Conservation (phyloP, 2,888 invertebrate species). For the Piscicola geometra region DNA sequence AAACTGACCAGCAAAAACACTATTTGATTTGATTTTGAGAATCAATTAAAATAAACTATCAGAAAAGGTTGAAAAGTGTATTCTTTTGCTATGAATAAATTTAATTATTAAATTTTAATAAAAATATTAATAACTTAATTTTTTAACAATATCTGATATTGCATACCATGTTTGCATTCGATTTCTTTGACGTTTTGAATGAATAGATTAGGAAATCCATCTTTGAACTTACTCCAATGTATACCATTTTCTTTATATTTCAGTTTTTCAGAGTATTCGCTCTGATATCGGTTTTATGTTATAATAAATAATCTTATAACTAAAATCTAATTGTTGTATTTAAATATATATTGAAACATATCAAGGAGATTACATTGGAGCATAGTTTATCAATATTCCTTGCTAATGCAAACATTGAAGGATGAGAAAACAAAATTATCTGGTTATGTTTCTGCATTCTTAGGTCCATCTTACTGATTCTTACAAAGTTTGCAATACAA, state of each 20-base stretch:
- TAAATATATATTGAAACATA: neutral
- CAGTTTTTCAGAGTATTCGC: neutral
- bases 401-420: slow-evolving; percentile 51
- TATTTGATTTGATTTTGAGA: slow-evolving; percentile 44
- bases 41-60: too few relatives aligned
- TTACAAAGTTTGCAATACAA: too few relatives aligned
- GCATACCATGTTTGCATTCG: slow-evolving; percentile 55
- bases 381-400: slow-evolving; percentile 47
- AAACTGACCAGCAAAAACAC: slow-evolving; percentile 56
- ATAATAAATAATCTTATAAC: neutral
- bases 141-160: slow-evolving; percentile 10
- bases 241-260: slow-evolving; percentile 48
- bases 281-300: too few relatives aligned
- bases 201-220: slow-evolving; percentile 56
- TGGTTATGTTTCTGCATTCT: neutral
- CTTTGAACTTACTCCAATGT: slow-evolving; percentile 54
- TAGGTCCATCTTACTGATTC: neutral
- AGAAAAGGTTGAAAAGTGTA: too few relatives aligned
- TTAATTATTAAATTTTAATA: slow-evolving; percentile 5
- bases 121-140: neutral
- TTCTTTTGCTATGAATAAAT: slow-evolving; percentile 6
- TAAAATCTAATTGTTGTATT: neutral
- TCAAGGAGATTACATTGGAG: neutral
- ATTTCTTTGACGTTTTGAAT: slow-evolving; percentile 55
- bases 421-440: slow-evolving; percentile 50